Conservation (phyloP, 1,140 invertebrate genomes). For the Mactra quadrangularis region DNA sequence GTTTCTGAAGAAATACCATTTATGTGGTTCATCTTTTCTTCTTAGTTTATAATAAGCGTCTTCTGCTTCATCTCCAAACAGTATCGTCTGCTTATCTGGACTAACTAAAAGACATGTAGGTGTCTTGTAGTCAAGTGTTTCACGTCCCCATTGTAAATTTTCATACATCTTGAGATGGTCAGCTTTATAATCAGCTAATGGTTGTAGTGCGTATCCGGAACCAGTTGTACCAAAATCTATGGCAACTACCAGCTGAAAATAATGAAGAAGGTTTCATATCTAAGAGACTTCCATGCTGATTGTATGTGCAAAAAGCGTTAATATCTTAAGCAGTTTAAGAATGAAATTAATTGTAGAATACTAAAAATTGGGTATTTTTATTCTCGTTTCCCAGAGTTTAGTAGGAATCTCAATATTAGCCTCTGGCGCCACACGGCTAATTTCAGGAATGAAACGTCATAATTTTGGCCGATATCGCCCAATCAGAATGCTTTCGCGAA, state of each 20-base stretch:
- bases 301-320: too few relatives aligned
- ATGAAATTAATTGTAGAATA: too few relatives aligned
- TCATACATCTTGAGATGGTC: slow-evolving; percentile 28
- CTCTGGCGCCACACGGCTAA: too few relatives aligned
- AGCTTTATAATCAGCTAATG: slow-evolving; percentile 6
- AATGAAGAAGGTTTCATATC: too few relatives aligned
- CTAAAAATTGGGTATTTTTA: too few relatives aligned
- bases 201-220: slow-evolving; percentile 45
- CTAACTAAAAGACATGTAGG: slow-evolving; percentile 25
- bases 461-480: too few relatives aligned
- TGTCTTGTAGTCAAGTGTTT: slow-evolving; percentile 6
- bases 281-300: too few relatives aligned
- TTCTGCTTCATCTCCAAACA: slow-evolving; percentile 54
- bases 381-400: too few relatives aligned
- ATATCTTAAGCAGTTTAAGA: too few relatives aligned
- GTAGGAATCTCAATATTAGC: too few relatives aligned
- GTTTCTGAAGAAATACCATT: slow-evolving; percentile 51
- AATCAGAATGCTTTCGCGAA: too few relatives aligned
- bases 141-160: slow-evolving; percentile 16
- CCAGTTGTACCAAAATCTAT: slow-evolving; percentile 51
- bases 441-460: too few relatives aligned
- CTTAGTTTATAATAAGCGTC: slow-evolving; percentile 25
- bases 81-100: not conserved
- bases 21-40: not conserved
- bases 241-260: slow-evolving; percentile 34